These are phyloP conservation scores for Theonella swinhoei DNA, from an alignment of 37 sponge, comb jelly and placozoan species.

Conservation along the genomic window DNA sequence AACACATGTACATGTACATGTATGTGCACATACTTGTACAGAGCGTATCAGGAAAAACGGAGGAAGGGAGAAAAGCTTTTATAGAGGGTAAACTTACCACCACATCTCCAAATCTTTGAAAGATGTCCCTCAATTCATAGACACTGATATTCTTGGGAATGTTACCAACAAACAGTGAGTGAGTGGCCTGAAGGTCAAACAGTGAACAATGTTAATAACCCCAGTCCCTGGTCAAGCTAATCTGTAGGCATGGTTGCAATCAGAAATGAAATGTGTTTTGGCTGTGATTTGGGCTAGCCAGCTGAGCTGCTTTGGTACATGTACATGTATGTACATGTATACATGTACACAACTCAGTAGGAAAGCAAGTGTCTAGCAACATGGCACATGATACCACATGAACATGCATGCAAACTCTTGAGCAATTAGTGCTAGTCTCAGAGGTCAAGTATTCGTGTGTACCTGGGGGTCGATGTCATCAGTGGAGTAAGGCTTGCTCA, in stretches of 20 bases:
- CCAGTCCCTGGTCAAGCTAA: no score
- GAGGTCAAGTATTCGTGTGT: conserved; percentile 6
- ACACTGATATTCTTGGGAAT: conserved; percentile 75
- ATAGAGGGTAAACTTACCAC: conserved; percentile 67
- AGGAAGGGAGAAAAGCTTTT: background rate
- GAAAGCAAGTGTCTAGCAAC: no score
- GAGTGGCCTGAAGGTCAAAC: conserved; percentile 65
- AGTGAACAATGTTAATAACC: no score
- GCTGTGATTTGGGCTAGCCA: no score
- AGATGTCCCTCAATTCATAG: conserved; percentile 74
- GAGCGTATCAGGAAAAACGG: background rate
- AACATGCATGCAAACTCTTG: no score
- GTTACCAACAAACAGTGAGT: conserved; percentile 89
- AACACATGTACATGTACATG: background rate
- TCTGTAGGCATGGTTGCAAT: no score
- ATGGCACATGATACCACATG: background rate
- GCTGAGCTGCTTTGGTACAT: no score
- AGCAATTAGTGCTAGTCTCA: no score
- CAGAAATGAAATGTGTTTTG: no score
- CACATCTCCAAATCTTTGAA: conserved; percentile 75
- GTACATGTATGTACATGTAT: no score
- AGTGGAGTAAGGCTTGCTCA: background rate
- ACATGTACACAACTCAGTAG: no score
- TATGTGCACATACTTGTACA: background rate
- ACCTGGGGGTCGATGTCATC: conserved; percentile 44